Evolutionary conservation across 1,140 invertebrate species (phyloP).

Genomic region (Bilobella aurantiaca): DNA sequence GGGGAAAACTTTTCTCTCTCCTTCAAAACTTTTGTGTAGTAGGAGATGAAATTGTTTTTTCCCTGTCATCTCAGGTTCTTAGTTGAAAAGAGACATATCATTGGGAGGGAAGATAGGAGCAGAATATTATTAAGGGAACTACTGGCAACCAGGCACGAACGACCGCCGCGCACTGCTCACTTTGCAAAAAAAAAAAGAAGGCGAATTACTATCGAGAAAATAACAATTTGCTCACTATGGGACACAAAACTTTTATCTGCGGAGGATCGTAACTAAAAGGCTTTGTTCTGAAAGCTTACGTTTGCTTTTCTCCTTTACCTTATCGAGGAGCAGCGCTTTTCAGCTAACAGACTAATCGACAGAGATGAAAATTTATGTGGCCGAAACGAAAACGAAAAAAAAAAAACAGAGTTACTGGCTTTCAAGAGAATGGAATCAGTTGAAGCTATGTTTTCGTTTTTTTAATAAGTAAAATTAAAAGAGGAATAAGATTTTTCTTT

Average conservation of each 20-base stretch:
- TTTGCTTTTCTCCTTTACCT: neutral
- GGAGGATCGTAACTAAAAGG: neutral
- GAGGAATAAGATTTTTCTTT: too few relatives aligned
- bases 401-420: too few relatives aligned
- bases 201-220: neutral
- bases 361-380: conserved; percentile 6
- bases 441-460: too few relatives aligned
- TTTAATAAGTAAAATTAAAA: too few relatives aligned
- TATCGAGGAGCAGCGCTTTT: neutral
- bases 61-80: conserved; percentile 8
- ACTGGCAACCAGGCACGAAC: too few relatives aligned
- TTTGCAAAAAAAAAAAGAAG: neutral
- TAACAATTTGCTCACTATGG: neutral
- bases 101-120: neutral
- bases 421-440: too few relatives aligned
- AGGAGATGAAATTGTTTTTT: neutral
- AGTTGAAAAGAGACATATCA: conserved; percentile 4
- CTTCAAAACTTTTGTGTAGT: neutral
- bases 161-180: neutral
- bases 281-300: neutral
- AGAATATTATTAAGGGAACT: conserved; percentile 3
- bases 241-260: conserved; percentile 3
- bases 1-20: conserved; percentile 2
- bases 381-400: too few relatives aligned
- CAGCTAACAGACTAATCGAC: conserved; percentile 1